phyloP scores from a whole-genome alignment of 2,888 invertebrate genomes.

The Argyresthia albistria region DNA sequence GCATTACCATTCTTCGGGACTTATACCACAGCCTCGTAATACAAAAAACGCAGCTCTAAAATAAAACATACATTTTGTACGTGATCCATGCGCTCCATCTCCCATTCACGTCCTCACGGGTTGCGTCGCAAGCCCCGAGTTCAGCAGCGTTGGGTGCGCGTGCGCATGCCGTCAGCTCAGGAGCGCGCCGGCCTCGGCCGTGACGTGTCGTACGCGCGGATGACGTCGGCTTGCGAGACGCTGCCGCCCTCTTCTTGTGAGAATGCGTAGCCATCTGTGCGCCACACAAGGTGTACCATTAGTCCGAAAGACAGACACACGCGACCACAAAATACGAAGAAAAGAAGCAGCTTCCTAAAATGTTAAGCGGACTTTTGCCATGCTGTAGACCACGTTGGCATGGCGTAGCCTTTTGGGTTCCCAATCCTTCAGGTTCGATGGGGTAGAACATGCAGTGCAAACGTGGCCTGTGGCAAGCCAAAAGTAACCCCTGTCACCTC shows the following conservation, averaged over 20 bases:
- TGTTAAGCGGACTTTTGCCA: too few species aligned
- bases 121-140: neutral
- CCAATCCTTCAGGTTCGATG: too few species aligned
- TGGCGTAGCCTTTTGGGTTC: too few species aligned
- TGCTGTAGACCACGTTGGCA: too few species aligned
- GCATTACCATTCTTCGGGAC: too few species aligned
- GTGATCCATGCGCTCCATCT: neutral
- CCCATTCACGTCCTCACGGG: neutral
- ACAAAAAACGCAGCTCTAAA: neutral
- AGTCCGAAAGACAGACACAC: too few species aligned
- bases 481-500: too few species aligned
- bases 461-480: too few species aligned
- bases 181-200: constrained; percentile 85
- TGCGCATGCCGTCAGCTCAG: constrained; percentile 48
- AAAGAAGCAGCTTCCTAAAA: too few species aligned
- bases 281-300: neutral
- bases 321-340: too few species aligned
- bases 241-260: constrained; percentile 99
- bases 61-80: constrained; percentile 1
- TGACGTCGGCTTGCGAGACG: constrained; percentile 94
- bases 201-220: constrained; percentile 96
- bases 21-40: too few species aligned
- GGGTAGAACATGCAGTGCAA: too few species aligned
- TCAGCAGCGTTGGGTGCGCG: neutral
- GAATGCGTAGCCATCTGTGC: constrained; percentile 96